Evolutionary conservation across 2,797 vertebrate species (phyloP), one percentile per base, ranked within the genome.

Genomic region (Danio albolineatus): DNA sequence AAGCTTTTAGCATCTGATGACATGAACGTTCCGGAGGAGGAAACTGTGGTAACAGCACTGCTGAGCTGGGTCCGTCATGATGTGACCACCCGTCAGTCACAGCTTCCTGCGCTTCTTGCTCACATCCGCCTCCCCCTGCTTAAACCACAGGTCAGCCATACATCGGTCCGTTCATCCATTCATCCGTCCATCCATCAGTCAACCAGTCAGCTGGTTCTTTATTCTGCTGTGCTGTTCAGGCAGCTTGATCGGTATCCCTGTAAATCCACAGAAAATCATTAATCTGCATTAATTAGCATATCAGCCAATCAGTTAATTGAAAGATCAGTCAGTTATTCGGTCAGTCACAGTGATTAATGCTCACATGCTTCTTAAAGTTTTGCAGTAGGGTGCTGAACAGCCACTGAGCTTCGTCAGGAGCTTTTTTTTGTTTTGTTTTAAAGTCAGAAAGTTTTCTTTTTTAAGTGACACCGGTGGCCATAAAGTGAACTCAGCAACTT

Each of bases 11-110:
- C 91, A 21, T 99, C 97, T n/a, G 98, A 99, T 78, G 97, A 99
- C 82, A 96, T 99, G 94, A 98, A 98, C 54, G 97, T 99, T 84
- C 96, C 97, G 2, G 95, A 96, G 14, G 98, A 99, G 88, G 98
- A 99, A 91, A 99, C 97, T 0, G 95, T 99, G 80, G 90, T 98
- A 56, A 96, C 95, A 19, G 96, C 97, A 13, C 91, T 99, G 66
- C 93, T 99, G n/a, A 95, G 95, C 0, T 99, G 98, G 98, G 96
- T 99, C 70, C 90, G 90, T 66, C 96, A 99, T 28, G 96, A 99
- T 70, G 60, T 90, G 46, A 81, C 90, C 43, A 88, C 90, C 59
- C 95, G 97, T 60, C 95, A 94, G 54, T 92, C 90, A 72, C 95
- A 97, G 83, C 95, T 99, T 21, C 95, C 96, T 21, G 88, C 84